phyloP scores from a whole-genome alignment of 1,140 invertebrate genomes.

The Oreohelix idahoensis region DNA sequence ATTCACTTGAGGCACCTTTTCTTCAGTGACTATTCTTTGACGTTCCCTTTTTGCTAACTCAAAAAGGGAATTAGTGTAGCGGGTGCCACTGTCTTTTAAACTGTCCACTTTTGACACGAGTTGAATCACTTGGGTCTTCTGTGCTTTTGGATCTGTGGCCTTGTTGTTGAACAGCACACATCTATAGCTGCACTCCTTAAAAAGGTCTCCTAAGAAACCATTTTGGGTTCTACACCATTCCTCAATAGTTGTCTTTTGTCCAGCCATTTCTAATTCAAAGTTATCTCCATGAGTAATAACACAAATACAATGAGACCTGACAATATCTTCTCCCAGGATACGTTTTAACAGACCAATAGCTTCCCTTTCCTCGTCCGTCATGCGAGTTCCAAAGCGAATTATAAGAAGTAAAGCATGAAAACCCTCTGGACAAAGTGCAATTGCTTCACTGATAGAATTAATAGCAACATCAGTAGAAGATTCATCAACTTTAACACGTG shows the following conservation, averaged over 20 bases:
- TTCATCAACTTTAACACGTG: not conserved
- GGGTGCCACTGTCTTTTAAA: constrained; percentile 30
- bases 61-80: constrained; percentile 37
- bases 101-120: constrained; percentile 30
- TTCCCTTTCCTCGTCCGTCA: constrained; percentile 37
- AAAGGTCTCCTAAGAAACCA: constrained; percentile 28
- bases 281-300: constrained; percentile 36
- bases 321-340: constrained; percentile 34
- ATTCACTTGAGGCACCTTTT: constrained; percentile 33
- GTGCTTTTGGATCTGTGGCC: constrained; percentile 12
- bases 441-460: constrained; percentile 31
- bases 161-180: constrained; percentile 42
- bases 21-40: constrained; percentile 9
- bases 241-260: constrained; percentile 1
- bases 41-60: constrained; percentile 30
- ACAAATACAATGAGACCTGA: constrained; percentile 33
- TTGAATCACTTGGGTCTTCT: constrained; percentile 29
- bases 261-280: constrained; percentile 28
- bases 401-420: constrained; percentile 36
- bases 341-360: constrained; percentile 36
- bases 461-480: constrained; percentile 23
- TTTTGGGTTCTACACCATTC: constrained; percentile 16
- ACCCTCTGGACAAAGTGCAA: constrained; percentile 21
- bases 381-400: constrained; percentile 31
- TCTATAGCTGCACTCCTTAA: constrained; percentile 31